Evolutionary conservation across 2,113 vertebrate species (phyloP), one percentile per base, ranked within the genome.

Genomic region (Megalops atlanticus): DNA sequence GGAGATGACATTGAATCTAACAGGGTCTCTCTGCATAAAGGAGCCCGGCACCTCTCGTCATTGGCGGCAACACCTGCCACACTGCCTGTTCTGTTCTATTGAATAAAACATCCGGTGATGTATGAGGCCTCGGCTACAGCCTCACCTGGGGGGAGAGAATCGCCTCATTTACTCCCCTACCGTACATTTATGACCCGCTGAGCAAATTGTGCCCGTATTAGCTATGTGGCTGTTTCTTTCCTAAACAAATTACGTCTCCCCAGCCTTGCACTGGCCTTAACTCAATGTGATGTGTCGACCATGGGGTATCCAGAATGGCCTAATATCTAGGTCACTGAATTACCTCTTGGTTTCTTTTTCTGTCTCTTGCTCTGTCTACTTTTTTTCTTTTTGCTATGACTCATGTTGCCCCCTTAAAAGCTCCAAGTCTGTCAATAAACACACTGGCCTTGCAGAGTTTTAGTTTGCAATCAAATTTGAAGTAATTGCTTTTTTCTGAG

Each of bases 21-120:
- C 90, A 86, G 88, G 91, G 88, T 71, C 89, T n/a, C 88, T 87
- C 87, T 87, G 82, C 85, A 91, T 86, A 18, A 87, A 90, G 88
- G 89, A 84, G 58, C 88, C 86, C 86, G 18, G 89, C 86, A 80
- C 90, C 90, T 86, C 89, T 88, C 45, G 79, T 77, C 78, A 21
- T 83, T 80, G 88, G 90, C 87, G 82, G 89, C 74, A 47, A 91
- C 92, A 93, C 93, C 93, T 93, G 92, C 92, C 91, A 91, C 80
- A 80, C 84, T 89, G 89, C 90, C 89, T 89, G 89, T 86, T 89
- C 90, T 89, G 85, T 88, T 89, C 89, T 92, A 92, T 92, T 94
- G 91, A 94, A 94, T 94, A 93, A 94, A 94, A 93, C 92, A 93
- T 93, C 87, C 88, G 84, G 90, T 93, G 93, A 94, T 94, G 92